A percentile compares a stretch with the other conserved stretches of the same genome.
These are phyloP conservation scores for Corella eumyota DNA, from an alignment of 23 tunicate genomes.

Conservation along the genomic window DNA sequence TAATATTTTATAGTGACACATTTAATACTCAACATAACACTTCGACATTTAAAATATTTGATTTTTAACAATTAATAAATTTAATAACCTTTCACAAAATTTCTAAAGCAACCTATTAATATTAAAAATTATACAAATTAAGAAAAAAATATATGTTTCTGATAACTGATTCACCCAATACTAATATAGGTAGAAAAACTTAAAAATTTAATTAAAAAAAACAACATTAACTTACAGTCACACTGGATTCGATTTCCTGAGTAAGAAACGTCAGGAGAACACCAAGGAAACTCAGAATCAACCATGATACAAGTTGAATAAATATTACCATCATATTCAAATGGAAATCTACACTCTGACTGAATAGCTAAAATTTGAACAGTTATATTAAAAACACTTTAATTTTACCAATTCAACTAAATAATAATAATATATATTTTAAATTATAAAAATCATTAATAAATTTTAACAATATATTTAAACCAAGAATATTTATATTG, in stretches of 20 bases:
- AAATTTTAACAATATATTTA: too few relatives aligned
- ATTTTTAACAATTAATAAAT: too few relatives aligned
- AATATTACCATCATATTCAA: conserved; percentile 78
- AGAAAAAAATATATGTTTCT: too few relatives aligned
- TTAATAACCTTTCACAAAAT: not conserved
- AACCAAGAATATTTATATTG: not conserved
- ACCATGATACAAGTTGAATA: conserved; percentile 58
- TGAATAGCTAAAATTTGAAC: conserved; percentile 17
- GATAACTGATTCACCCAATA: too few relatives aligned
- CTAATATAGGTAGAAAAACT: too few relatives aligned
- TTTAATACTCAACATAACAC: too few relatives aligned
- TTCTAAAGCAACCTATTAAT: too few relatives aligned
- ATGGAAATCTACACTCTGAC: conserved; percentile 51
- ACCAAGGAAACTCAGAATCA: conserved; percentile 55
- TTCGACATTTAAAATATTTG: too few relatives aligned
- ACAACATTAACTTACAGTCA: conserved; percentile 44
- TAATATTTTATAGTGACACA: too few relatives aligned
- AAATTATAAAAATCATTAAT: not conserved
- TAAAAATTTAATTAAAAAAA: too few relatives aligned
- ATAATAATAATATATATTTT: not conserved
- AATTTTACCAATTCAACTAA: not conserved
- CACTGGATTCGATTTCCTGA: conserved; percentile 43
- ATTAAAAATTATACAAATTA: too few relatives aligned
- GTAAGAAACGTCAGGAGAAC: conserved; percentile 53
- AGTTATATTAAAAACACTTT: too few relatives aligned